Conservation (phyloP, 1,140 invertebrate genomes). For the Prorops nasuta region DNA sequence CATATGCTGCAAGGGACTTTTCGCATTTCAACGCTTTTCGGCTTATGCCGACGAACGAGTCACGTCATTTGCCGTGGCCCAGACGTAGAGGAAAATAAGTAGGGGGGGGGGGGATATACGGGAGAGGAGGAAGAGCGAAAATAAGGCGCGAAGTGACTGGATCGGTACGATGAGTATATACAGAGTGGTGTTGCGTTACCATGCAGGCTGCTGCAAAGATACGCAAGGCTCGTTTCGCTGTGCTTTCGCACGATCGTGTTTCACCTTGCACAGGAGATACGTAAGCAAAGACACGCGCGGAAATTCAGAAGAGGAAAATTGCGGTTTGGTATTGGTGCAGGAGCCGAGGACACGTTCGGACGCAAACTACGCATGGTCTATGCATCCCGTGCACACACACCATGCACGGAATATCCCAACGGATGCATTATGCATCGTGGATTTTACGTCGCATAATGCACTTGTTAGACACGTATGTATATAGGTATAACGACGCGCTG, state of each 20-base stretch:
- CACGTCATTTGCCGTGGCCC: no score
- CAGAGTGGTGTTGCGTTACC: constrained; percentile 26
- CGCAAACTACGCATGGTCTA: no score
- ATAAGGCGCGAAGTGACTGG: constrained; percentile 19
- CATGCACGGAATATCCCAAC: no score
- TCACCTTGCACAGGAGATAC: background rate
- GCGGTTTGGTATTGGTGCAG: background rate
- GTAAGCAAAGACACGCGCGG: background rate
- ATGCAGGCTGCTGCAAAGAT: constrained; percentile 7
- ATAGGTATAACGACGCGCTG: no score
- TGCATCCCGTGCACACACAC: no score
- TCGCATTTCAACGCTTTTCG: no score
- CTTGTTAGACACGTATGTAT: no score
- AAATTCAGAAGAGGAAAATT: background rate
- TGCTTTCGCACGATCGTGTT: background rate
- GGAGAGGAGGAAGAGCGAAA: constrained; percentile 14
- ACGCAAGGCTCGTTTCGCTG: background rate
- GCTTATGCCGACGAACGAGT: no score
- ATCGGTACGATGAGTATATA: constrained; percentile 29
- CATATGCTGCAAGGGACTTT: no score
- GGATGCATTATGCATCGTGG: constrained; percentile 42
- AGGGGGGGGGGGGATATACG: constrained; percentile 4
- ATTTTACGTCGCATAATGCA: constrained; percentile 45
- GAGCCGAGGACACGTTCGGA: no score
- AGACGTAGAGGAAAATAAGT: constrained; percentile 3